Conservation (phyloP, 2,797 vertebrate species). For the Carcharodon carcharias region DNA sequence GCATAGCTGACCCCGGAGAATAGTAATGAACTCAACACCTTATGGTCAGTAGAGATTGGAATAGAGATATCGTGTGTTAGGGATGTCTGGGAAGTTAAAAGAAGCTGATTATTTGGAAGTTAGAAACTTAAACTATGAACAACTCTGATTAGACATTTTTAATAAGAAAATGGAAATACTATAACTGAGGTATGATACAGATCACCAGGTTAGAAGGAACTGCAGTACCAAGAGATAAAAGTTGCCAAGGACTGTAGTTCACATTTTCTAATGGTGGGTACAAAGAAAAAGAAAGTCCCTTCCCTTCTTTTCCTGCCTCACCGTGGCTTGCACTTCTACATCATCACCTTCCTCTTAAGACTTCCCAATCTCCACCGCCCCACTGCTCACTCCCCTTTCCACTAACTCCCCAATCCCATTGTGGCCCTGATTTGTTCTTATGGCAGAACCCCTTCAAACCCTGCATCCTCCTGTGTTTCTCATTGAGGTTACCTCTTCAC, state of each 20-base stretch:
- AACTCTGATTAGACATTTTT: not conserved
- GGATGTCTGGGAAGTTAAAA: not conserved
- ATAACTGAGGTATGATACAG: not conserved
- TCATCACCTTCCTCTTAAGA: not conserved
- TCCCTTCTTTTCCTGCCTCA: not conserved
- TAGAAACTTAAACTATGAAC: not conserved
- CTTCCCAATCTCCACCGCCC: not conserved
- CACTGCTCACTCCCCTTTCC: not conserved
- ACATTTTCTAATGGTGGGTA: not conserved
- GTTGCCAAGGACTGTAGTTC: not conserved
- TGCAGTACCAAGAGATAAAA: not conserved
- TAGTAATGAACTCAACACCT: not conserved
- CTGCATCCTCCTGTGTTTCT: not conserved
- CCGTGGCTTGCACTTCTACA: not conserved
- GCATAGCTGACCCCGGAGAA: not conserved
- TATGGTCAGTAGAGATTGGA: not conserved
- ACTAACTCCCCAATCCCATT: not conserved
- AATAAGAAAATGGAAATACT: not conserved
- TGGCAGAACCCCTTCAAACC: not conserved
- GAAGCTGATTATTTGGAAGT: not conserved
- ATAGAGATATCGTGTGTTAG: not conserved
- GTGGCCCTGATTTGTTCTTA: not conserved
- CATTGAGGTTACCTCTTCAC: not conserved
- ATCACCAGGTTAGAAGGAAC: not conserved
- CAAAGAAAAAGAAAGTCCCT: not conserved